Evolutionary conservation across 2,888 invertebrate genomes (phyloP).

Genomic region (Thysanoteuthis rhombus): DNA sequence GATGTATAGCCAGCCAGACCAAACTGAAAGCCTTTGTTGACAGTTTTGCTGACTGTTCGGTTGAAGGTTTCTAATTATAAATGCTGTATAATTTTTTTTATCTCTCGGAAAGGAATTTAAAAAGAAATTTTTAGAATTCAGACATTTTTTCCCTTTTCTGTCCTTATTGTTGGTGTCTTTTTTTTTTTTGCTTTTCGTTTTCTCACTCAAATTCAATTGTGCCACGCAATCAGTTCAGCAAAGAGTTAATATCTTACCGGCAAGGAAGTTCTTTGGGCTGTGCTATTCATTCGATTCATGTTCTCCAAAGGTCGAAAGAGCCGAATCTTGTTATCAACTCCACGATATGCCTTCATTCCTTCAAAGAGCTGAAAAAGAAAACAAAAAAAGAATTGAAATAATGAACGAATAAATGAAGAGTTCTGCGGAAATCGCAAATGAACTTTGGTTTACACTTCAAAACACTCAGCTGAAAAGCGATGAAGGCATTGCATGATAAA

Average conservation of each 20-base stretch:
- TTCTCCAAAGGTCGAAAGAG: conserved; percentile 95
- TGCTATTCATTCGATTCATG: conserved; percentile 89
- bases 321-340: conserved; percentile 89
- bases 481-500: background rate
- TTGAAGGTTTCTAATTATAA: too few species aligned
- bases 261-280: conserved; percentile 84
- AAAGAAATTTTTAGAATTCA: too few species aligned
- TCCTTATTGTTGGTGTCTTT: too few species aligned
- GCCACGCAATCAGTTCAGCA: background rate
- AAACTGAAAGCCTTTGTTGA: too few species aligned
- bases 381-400: background rate
- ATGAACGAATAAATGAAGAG: background rate
- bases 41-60: too few species aligned
- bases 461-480: background rate
- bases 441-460: background rate
- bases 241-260: conserved; percentile 72
- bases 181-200: background rate
- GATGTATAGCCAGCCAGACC: too few species aligned
- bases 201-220: background rate
- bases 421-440: background rate
- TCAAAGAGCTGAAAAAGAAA: conserved; percentile 83
- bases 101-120: too few species aligned
- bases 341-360: conserved; percentile 96
- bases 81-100: too few species aligned
- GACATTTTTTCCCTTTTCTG: too few species aligned